Evolutionary conservation across 2,888 invertebrate species (phyloP).

Genomic region (Stenchaetothrips biformis): DNA sequence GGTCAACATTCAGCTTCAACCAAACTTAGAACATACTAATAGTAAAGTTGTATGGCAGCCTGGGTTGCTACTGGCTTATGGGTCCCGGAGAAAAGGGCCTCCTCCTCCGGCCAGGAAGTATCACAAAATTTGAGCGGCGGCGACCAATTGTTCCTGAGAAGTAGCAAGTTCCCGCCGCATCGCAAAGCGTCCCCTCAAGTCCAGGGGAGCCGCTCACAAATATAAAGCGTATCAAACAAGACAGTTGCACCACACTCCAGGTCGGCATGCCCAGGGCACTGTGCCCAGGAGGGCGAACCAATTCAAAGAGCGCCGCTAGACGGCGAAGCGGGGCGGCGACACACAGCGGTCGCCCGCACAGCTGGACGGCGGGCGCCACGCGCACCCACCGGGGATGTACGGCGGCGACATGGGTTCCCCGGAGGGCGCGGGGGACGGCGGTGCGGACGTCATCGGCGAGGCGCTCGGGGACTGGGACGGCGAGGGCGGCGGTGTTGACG

Average conservation of each 20-base stretch:
- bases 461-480: conserved; percentile 17
- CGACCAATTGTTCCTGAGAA: not conserved
- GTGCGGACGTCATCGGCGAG: conserved; percentile 5
- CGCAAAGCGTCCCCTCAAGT: not conserved
- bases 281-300: not conserved
- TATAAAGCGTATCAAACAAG: conserved; percentile 7
- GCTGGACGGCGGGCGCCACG: conserved; percentile 17
- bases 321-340: conserved; percentile 14
- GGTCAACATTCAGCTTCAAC: not conserved
- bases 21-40: not conserved
- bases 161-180: not conserved
- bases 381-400: conserved; percentile 5
- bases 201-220: conserved; percentile 10
- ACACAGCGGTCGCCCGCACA: conserved; percentile 7
- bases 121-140: conserved; percentile 20
- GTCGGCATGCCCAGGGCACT: not conserved
- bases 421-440: conserved; percentile 1
- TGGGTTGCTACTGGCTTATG: conserved; percentile 16
- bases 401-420: conserved; percentile 20
- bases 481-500: conserved; percentile 11
- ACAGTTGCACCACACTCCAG: not conserved
- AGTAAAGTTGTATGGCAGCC: conserved; percentile 15
- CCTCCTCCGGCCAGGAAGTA: conserved; percentile 4
- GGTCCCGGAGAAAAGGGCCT: not conserved
- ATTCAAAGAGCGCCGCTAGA: not conserved